A percentile compares a stretch with the other conserved stretches of the same genome.
Evolutionary conservation across 1,140 invertebrate species (phyloP).

Genomic region (Theocolax elegans): DNA sequence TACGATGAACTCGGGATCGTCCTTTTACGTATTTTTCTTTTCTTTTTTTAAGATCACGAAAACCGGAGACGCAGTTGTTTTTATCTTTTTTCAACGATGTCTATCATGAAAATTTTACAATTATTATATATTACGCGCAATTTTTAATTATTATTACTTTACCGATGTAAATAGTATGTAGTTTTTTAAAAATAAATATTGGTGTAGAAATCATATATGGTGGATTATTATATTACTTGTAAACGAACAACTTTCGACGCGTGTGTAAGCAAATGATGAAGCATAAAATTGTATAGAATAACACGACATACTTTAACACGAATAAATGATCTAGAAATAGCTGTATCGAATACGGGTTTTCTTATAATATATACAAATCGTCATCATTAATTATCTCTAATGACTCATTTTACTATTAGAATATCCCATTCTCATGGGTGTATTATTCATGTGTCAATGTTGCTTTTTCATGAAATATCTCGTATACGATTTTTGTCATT

Average conservation of each 20-base stretch:
- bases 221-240: too few species aligned
- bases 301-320: neutral
- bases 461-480: neutral
- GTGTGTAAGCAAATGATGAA: neutral
- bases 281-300: neutral
- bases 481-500: neutral
- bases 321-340: neutral
- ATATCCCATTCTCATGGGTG: neutral
- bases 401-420: slow-evolving; percentile 1
- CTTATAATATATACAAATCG: neutral
- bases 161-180: too few species aligned
- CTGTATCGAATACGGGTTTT: neutral
- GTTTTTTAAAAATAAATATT: too few species aligned
- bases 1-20: too few species aligned
- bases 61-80: too few species aligned
- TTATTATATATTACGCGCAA: too few species aligned
- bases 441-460: neutral
- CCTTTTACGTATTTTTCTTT: too few species aligned
- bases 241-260: neutral
- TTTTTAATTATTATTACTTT: too few species aligned
- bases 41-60: too few species aligned
- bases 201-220: too few species aligned
- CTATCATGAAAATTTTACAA: too few species aligned
- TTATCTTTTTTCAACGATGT: too few species aligned
- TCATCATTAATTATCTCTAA: slow-evolving; percentile 4